These are phyloP conservation scores for Channa maculata DNA, from an alignment of 2,113 vertebrate species.

Conservation along the genomic window DNA sequence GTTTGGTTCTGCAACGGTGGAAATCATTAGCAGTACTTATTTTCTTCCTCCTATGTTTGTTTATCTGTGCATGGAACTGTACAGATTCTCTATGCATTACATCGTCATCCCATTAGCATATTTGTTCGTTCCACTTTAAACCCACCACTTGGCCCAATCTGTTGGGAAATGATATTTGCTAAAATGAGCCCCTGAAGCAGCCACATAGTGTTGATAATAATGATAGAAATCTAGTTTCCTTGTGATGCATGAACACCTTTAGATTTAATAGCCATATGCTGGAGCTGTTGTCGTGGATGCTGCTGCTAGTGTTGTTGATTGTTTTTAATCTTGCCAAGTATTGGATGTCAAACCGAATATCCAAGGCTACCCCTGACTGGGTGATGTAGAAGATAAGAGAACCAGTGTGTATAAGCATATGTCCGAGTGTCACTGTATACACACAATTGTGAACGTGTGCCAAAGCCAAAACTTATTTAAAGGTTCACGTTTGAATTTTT, in stretches of 20 bases:
- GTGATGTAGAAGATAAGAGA: conserved; percentile 28
- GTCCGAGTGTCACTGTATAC: neutral
- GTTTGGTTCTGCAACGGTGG: conserved; percentile 56
- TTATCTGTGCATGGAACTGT: conserved; percentile 46
- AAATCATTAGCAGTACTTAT: conserved; percentile 37
- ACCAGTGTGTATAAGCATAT: conserved; percentile 6
- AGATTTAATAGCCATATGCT: conserved; percentile 74
- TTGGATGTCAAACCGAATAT: conserved; percentile 65
- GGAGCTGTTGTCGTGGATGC: conserved; percentile 48
- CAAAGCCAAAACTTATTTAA: neutral
- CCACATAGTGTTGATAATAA: conserved; percentile 67
- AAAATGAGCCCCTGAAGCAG: conserved; percentile 68
- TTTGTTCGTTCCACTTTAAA: conserved; percentile 60
- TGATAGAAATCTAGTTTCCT: conserved; percentile 72
- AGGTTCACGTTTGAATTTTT: conserved; percentile 1
- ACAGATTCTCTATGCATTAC: conserved; percentile 43
- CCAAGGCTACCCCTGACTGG: conserved; percentile 49
- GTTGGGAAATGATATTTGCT: conserved; percentile 62
- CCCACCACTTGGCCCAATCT: conserved; percentile 60
- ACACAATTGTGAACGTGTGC: neutral
- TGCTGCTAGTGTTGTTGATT: conserved; percentile 67
- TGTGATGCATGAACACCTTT: conserved; percentile 72
- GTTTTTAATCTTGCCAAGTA: conserved; percentile 64
- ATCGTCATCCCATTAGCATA: conserved; percentile 65
- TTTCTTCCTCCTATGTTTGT: conserved; percentile 48